Evolutionary conservation across 2,113 vertebrate species (phyloP).

Genomic region (Telmatochromis brichardi): DNA sequence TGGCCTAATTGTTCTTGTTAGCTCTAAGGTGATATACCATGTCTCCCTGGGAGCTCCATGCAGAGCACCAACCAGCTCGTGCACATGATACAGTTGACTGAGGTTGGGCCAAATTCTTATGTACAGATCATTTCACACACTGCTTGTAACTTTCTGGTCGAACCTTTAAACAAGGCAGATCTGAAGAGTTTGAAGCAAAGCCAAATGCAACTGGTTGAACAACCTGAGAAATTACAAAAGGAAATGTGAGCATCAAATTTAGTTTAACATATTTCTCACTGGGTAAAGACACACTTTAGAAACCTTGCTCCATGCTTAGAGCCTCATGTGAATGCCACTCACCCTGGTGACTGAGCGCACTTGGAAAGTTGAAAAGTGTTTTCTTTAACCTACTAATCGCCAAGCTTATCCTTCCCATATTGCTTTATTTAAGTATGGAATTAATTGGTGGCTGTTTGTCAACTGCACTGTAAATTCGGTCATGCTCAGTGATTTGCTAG

Average conservation of each 20-base stretch:
- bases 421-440: background rate
- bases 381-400: background rate
- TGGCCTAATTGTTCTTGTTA: constrained; percentile 66
- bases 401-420: background rate
- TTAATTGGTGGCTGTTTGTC: background rate
- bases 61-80: background rate
- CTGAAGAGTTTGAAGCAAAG: background rate
- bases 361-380: background rate
- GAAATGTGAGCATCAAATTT: background rate
- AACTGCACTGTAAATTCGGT: background rate
- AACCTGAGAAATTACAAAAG: background rate
- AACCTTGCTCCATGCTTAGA: background rate
- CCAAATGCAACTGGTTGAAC: background rate
- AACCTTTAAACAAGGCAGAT: background rate
- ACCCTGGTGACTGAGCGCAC: background rate
- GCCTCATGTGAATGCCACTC: background rate
- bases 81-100: background rate
- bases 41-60: background rate
- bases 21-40: constrained; percentile 50
- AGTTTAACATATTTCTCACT: background rate
- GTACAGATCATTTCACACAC: background rate
- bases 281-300: background rate
- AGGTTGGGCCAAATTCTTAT: background rate
- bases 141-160: background rate
- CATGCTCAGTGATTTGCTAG: background rate